Conservation (phyloP, 2,113 vertebrate genomes). For the Oryzias curvinotus region DNA sequence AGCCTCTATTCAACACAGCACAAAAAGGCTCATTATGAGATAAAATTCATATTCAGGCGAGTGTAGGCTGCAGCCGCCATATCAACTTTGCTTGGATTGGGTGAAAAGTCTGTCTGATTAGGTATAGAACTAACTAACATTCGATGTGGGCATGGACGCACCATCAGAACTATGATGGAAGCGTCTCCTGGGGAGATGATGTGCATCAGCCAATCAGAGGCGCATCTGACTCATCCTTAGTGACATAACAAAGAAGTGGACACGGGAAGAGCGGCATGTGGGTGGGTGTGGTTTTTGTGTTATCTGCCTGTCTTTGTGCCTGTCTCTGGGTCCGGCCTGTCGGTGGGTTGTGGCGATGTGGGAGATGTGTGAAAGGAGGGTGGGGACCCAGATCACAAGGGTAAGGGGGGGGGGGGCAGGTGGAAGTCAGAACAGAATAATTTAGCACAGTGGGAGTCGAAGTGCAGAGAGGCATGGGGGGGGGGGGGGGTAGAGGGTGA, state of each 20-base stretch:
- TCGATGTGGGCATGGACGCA: too few species aligned
- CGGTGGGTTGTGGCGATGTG: slow-evolving; percentile 17
- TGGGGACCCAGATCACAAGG: slow-evolving; percentile 18
- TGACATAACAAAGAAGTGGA: slow-evolving; percentile 58
- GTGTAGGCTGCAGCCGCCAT: slow-evolving; percentile 16
- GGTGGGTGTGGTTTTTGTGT: slow-evolving; percentile 58
- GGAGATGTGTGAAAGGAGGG: slow-evolving; percentile 4
- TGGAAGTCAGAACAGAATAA: slow-evolving; percentile 69
- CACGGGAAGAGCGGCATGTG: slow-evolving; percentile 40
- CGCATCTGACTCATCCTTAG: slow-evolving; percentile 67
- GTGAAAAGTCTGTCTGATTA: slow-evolving; percentile 12
- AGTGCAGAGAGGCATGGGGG: slow-evolving; percentile 22
- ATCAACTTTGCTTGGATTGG: slow-evolving; percentile 17
- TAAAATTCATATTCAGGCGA: slow-evolving; percentile 54
- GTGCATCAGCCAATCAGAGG: slow-evolving; percentile 60
- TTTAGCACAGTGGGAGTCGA: slow-evolving; percentile 62
- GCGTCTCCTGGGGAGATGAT: slow-evolving; percentile 38
- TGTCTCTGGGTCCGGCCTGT: slow-evolving; percentile 66
- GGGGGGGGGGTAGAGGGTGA: slow-evolving; percentile 29
- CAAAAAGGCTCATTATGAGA: slow-evolving; percentile 62
- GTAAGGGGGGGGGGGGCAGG: slow-evolving; percentile 41
- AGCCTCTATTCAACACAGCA: slow-evolving; percentile 49
- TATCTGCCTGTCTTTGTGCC: slow-evolving; percentile 49
- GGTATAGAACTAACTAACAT: neutral
- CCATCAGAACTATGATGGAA: slow-evolving; percentile 35